Evolutionary conservation across 2,113 vertebrate species (phyloP).

Genomic region (Dermatemys mawii): DNA sequence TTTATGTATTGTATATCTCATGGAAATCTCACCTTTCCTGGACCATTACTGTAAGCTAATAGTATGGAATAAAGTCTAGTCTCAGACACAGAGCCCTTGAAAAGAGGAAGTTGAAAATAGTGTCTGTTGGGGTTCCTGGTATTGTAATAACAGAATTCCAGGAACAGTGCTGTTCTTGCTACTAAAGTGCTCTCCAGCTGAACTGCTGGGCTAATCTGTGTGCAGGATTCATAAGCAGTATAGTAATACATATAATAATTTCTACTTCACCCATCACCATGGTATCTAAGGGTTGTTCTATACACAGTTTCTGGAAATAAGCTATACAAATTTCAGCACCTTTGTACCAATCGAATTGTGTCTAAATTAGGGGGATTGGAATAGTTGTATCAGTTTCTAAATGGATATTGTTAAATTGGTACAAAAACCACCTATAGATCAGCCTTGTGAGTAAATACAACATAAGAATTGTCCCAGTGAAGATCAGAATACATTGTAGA

Average conservation of each 20-base stretch:
- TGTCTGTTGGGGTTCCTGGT: neutral
- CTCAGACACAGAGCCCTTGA: neutral
- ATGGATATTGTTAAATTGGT: neutral
- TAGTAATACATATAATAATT: neutral
- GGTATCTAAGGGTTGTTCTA: neutral
- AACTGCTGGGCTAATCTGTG: neutral
- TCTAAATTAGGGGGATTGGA: neutral
- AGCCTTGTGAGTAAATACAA: neutral
- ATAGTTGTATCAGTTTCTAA: neutral
- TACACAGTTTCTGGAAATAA: neutral
- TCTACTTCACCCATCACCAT: neutral
- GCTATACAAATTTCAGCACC: neutral
- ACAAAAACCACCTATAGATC: neutral
- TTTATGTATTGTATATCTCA: conserved; percentile 35
- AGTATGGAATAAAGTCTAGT: conserved; percentile 12
- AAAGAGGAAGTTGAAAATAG: neutral
- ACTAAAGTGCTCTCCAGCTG: neutral
- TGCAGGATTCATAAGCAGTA: accelerated
- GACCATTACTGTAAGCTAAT: conserved; percentile 23
- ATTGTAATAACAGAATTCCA: neutral
- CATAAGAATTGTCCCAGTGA: neutral
- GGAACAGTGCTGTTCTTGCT: neutral
- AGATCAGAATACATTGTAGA: neutral
- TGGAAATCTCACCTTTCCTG: conserved; percentile 30
- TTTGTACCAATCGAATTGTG: neutral